These are phyloP conservation scores for Chanos chanos DNA, from an alignment of 2,797 vertebrate species.

Conservation along the genomic window DNA sequence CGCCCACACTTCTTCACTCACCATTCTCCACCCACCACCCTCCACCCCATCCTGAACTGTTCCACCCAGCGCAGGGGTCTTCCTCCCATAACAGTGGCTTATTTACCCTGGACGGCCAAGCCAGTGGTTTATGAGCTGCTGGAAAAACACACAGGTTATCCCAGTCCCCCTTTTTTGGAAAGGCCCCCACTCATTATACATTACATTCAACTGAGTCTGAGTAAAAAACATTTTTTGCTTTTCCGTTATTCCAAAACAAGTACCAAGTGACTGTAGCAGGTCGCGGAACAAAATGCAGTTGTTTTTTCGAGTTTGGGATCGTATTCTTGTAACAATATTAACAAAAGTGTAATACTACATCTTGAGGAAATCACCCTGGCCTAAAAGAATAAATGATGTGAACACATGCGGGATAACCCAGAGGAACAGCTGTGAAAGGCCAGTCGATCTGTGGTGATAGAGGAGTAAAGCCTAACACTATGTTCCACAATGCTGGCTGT, in stretches of 20 bases:
- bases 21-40: neutral
- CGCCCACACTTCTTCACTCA: no score
- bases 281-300: no score
- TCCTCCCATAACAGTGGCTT: conserved; percentile 6
- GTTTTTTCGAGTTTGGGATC: no score
- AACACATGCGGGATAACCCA: conserved; percentile 1
- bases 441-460: conserved; percentile 8
- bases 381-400: neutral
- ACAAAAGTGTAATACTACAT: no score
- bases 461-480: conserved; percentile 11
- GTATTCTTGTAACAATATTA: no score
- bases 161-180: conserved; percentile 5
- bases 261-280: no score
- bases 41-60: neutral
- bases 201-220: neutral
- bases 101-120: conserved; percentile 17
- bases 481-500: conserved; percentile 19
- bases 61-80: neutral
- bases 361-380: neutral
- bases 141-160: conserved; percentile 30
- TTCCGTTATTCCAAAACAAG: no score
- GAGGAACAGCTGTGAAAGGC: conserved; percentile 1
- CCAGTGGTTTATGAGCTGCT: conserved; percentile 9
- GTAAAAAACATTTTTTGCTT: no score
- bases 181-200: neutral